A percentile compares a stretch with the other conserved stretches of the same genome.
Conservation (phyloP, 2,888 invertebrate species). For the Macrophya annulata region DNA sequence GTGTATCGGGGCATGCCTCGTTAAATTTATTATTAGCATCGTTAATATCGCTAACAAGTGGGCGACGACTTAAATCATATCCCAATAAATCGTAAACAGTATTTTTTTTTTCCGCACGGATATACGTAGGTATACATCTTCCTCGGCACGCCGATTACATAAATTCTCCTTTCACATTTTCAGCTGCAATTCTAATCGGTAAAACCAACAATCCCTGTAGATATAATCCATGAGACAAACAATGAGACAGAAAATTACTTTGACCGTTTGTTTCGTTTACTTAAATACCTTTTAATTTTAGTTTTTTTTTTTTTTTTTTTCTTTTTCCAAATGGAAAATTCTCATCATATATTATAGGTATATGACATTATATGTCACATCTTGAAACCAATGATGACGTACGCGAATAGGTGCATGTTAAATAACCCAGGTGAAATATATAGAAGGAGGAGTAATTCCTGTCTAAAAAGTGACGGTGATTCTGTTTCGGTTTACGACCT, state of each 20-base stretch:
- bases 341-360: background rate
- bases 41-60: conserved; percentile 49
- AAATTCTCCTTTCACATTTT: background rate
- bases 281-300: background rate
- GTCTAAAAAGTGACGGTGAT: conserved; percentile 49
- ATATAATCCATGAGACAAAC: background rate
- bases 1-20: conserved; percentile 42
- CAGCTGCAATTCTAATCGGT: background rate
- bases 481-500: conserved; percentile 50
- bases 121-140: background rate
- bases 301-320: background rate
- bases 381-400: background rate
- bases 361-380: too few relatives aligned
- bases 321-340: background rate
- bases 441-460: background rate
- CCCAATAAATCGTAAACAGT: conserved; percentile 20
- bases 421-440: background rate
- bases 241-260: background rate
- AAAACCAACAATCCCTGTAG: background rate
- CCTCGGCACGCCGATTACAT: background rate
- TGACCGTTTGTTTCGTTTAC: background rate
- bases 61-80: conserved; percentile 28
- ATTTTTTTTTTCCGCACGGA: background rate
- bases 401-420: background rate
- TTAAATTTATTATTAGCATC: conserved; percentile 51